Percentiles rank a stretch among this genome's conserved stretches.
Conservation (phyloP, 2,888 invertebrate genomes). For the Seladonia tumulorum region DNA sequence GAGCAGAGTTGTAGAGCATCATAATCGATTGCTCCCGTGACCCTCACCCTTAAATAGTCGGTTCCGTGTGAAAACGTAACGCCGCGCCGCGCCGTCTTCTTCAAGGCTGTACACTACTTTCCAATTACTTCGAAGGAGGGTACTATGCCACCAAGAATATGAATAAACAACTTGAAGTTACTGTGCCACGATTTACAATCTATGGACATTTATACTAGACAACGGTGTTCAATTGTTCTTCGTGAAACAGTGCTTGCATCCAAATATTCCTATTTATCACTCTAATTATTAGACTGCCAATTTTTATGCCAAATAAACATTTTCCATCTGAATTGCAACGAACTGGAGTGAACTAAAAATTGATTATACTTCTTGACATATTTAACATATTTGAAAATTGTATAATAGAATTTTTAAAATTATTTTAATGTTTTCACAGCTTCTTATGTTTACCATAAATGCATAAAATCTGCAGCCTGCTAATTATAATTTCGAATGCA, state of each 20-base stretch:
- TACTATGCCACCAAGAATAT: neutral
- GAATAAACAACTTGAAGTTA: neutral
- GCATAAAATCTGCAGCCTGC: no score
- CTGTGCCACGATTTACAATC: neutral
- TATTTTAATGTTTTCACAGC: neutral
- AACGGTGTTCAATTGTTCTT: neutral
- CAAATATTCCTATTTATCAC: no score
- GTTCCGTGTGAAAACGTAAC: neutral
- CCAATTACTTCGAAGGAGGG: neutral
- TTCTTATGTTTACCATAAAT: no score
- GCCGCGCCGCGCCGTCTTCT: neutral
- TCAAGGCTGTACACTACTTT: neutral
- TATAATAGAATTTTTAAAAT: neutral
- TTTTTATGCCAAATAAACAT: neutral
- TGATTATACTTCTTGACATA: no score
- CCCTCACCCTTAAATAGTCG: neutral
- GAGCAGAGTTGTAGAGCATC: neutral
- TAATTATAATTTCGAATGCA: neutral
- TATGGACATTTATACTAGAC: neutral
- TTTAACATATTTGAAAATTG: no score
- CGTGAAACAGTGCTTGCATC: neutral
- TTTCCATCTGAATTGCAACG: neutral
- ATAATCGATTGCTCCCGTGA: neutral
- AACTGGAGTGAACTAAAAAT: neutral
- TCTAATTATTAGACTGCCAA: no score